phyloP scores from a whole-genome alignment of 2,797 vertebrate genomes.

The Aplochiton taeniatus region DNA sequence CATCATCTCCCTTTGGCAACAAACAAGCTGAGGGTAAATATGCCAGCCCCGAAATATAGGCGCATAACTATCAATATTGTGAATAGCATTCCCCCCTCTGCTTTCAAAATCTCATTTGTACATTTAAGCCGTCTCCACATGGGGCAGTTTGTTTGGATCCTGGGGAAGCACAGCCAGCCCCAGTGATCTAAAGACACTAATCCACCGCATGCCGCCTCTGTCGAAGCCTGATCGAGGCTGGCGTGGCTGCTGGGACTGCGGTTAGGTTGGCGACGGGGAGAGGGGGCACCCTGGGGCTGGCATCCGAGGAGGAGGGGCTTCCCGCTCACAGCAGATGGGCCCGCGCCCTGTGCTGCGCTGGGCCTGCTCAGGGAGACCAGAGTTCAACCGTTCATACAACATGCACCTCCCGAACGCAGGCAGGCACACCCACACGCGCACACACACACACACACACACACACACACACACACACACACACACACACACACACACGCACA shows the following conservation, averaged over 20 bases:
- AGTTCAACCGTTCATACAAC: background rate
- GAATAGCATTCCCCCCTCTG: background rate
- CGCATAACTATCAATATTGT: background rate
- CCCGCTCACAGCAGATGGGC: too few relatives aligned
- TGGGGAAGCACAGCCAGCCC: too few relatives aligned
- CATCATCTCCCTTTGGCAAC: constrained; percentile 17
- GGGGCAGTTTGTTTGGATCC: too few relatives aligned
- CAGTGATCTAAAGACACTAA: too few relatives aligned
- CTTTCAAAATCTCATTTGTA: background rate
- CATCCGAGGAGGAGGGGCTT: too few relatives aligned
- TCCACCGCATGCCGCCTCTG: too few relatives aligned
- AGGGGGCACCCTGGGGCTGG: too few relatives aligned
- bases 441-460: background rate
- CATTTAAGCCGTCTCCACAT: background rate
- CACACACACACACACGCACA: constrained; percentile 14
- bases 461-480: constrained; percentile 5
- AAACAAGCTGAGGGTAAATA: constrained; percentile 27
- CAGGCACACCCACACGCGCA: background rate
- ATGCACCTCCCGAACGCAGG: background rate
- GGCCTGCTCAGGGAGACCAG: too few relatives aligned
- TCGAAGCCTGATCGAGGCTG: too few relatives aligned
- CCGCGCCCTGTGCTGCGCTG: too few relatives aligned
- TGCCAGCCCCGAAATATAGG: background rate
- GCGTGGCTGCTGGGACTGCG: too few relatives aligned
- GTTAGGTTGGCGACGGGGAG: too few relatives aligned